Evolutionary conservation across 2,113 vertebrate genomes (phyloP), one percentile per base, ranked within the genome.

Genomic region (Malurus melanocephalus): DNA sequence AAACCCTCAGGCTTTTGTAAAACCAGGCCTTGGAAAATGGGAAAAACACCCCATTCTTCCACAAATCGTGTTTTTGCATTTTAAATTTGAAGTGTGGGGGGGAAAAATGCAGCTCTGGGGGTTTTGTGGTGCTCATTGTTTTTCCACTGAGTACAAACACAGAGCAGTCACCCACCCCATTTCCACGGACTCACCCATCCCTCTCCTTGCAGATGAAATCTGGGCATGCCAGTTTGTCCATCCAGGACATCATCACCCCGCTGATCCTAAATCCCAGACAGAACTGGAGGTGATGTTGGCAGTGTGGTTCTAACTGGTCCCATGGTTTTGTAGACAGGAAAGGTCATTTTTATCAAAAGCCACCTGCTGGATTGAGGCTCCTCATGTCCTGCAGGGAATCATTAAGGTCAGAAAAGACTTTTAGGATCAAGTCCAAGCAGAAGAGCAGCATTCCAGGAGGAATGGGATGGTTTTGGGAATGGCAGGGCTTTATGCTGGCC

Each of bases 271-370:
- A 81, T 76, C 95, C 93, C 94, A 86, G 26, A 97, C 79, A 15
- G 95, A 98, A 52, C 87, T 98, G 97, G 98, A 98, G 94, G 96
- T 43, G 55, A 52, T 96, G 33, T 90, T 97, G 33, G 95, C 97
- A 52, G 96, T 97, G 80, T 97, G 98, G 97, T 95, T 98, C 67
- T 98, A 56, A 89, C 95, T 48, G 42, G 6, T 28, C 21, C 49
- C 23, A 0, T 2, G 30, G n/a, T 10, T 79, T 15, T 26, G 21
- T 11, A 4, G 42, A 16, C 0, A 0, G 2, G 35, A 35, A n/a
- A 90, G 26, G 4, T 13, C 24, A 35, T 26, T 69, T 53, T 48
- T 26, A 1, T 72, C 30, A 8, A 0, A 3, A 15, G 3, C 4
- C 57, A 13, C 20, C 19, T 73, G 46, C 38, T 49, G 55, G 10